Conservation (phyloP, 2,888 invertebrate genomes). For the Silvanus unidentatus region DNA sequence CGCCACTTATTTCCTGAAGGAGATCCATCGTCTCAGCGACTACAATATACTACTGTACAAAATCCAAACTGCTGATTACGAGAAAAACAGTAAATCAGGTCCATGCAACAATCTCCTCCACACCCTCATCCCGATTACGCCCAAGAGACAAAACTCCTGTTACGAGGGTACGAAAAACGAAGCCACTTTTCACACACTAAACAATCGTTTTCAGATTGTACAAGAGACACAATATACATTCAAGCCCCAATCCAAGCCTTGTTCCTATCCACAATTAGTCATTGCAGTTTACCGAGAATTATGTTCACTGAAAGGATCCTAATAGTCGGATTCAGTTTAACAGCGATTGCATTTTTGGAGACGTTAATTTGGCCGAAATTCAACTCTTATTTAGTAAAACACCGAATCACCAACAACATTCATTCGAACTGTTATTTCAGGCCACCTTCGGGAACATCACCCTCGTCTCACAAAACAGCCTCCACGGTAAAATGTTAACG, state of each 20-base stretch:
- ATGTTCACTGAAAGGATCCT: conserved; percentile 57
- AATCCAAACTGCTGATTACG: conserved; percentile 45
- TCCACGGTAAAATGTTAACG: conserved; percentile 41
- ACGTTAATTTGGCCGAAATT: conserved; percentile 44
- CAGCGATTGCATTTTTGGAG: conserved; percentile 59
- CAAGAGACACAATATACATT: conserved; percentile 12
- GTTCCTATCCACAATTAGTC: conserved; percentile 51
- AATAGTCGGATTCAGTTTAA: conserved; percentile 61
- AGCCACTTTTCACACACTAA: conserved; percentile 8
- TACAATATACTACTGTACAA: conserved; percentile 54
- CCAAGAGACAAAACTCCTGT: conserved; percentile 26
- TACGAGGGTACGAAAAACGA: conserved; percentile 16
- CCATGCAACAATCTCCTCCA: conserved; percentile 29
- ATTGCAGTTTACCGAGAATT: conserved; percentile 48
- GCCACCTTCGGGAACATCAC: conserved; percentile 64
- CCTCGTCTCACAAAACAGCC: conserved; percentile 61
- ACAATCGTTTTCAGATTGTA: too few species aligned
- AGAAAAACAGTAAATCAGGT: conserved; percentile 17
- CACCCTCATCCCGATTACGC: conserved; percentile 31
- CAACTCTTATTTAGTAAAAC: neutral
- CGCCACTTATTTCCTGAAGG: conserved; percentile 54
- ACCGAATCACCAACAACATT: too few species aligned
- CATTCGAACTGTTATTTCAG: conserved; percentile 32
- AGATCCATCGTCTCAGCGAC: conserved; percentile 53
- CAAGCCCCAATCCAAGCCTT: conserved; percentile 45